Conservation (phyloP, 2,888 invertebrate species). For the Euplagia quadripunctaria region DNA sequence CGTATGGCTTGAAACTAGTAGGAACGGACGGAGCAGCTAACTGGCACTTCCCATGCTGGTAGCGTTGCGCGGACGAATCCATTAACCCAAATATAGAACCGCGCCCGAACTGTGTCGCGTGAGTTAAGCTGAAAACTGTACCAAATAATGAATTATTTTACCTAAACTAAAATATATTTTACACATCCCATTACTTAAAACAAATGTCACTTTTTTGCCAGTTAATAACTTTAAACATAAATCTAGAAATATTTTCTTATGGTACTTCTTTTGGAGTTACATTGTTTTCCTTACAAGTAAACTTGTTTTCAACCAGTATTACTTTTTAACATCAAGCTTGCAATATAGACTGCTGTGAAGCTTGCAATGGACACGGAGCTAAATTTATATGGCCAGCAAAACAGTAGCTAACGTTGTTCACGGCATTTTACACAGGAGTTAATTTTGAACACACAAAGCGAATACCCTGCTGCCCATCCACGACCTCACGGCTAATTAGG, state of each 20-base stretch:
- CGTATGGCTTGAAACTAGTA: slow-evolving; percentile 59
- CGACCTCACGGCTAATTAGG: slow-evolving; percentile 63
- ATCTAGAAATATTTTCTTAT: slow-evolving; percentile 7
- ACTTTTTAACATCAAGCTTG: slow-evolving; percentile 28
- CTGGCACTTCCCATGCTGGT: slow-evolving; percentile 84
- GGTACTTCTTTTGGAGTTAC: slow-evolving; percentile 15
- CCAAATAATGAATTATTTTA: slow-evolving; percentile 36
- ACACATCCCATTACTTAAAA: slow-evolving; percentile 8
- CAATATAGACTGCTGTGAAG: slow-evolving; percentile 11
- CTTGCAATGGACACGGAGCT: slow-evolving; percentile 9
- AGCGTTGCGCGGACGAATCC: slow-evolving; percentile 83
- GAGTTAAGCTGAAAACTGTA: slow-evolving; percentile 59
- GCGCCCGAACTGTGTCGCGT: slow-evolving; percentile 76
- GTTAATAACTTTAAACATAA: slow-evolving; percentile 5
- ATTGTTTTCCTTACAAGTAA: slow-evolving; percentile 28
- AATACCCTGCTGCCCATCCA: slow-evolving; percentile 36
- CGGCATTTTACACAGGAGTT: slow-evolving; percentile 19
- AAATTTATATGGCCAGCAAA: slow-evolving; percentile 5
- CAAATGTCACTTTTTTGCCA: background rate
- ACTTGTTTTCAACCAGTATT: slow-evolving; percentile 25
- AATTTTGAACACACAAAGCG: slow-evolving; percentile 24
- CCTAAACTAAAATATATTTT: slow-evolving; percentile 15
- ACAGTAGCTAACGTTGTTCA: slow-evolving; percentile 13
- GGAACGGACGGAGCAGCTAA: slow-evolving; percentile 74
- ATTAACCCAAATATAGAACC: slow-evolving; percentile 87